Base-by-base conservation (phyloP, 2,888 invertebrate genomes). In the Melikaiella ostensackeni region DNA sequence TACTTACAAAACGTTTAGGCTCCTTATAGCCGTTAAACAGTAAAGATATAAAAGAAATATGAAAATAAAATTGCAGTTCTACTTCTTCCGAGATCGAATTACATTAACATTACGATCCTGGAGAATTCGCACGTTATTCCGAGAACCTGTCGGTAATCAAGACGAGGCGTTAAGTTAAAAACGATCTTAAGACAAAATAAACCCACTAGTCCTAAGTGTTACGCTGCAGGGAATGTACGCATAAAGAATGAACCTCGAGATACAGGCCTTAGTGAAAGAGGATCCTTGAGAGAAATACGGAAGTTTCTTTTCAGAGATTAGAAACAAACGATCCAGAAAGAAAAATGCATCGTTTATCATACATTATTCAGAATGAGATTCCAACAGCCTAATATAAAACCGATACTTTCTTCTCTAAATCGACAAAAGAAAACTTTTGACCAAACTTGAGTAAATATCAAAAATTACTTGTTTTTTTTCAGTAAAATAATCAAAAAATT, bases 61-160 rank as follows among this genome's bases (percentile, higher is more conserved):
- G 16, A 70, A 46, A 50, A 70, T 50, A 70, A 55, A 70, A 70
- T 70, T 70, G 50, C 21, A 30, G 50, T 55, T 70, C 70, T 50
- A 70, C 70, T 70, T 50, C 70, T 55, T 50, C 11, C 30, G 13
- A 70, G 19, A 70, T 70, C 13, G 21, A 70, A 33, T 70, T 55
- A 70, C 30, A 55, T 46, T 27, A 27, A 70, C 42, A 42, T 42
- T 42, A 50, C 30, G 30, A 50, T 70, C 33, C n/a, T 33, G 30
- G 8, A 33, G 70, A 70, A 70, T 70, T 70, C 55, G 70, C 70
- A 70, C 30, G 70, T 55, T 70, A 70, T 70, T 70, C 70, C 50
- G n/a, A 55, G 70, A 66, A 66, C 42, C 30, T 70, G 70, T 30
- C 50, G 70, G 70, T 33, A 70, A 70, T 70, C 70, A 70, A 70